Conservation (phyloP, 2,113 vertebrate genomes). For the Hepsetus odoe region DNA sequence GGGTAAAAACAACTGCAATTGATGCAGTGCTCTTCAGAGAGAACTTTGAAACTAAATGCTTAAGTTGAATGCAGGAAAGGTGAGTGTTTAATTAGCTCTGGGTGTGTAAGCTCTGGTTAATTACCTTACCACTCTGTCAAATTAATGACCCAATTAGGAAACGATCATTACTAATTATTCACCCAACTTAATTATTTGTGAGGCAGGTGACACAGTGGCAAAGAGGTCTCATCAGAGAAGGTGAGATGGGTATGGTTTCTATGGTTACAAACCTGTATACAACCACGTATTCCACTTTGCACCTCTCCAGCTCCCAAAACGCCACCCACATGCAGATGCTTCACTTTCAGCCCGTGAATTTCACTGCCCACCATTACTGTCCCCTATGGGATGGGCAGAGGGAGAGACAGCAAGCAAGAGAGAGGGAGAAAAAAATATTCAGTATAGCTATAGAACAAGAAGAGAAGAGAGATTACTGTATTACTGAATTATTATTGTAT, state of each 20-base stretch:
- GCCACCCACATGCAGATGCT: conserved; percentile 93
- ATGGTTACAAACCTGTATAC: conserved; percentile 84
- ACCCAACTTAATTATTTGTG: not conserved
- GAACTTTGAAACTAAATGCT: not conserved
- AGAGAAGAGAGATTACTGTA: conserved; percentile 2
- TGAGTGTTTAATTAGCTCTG: conserved; percentile 27
- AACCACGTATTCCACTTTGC: conserved; percentile 90
- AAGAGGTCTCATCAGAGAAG: not conserved
- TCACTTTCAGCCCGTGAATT: conserved; percentile 93
- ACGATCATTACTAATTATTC: conserved; percentile 25
- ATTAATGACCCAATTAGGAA: conserved; percentile 36
- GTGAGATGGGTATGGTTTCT: not conserved
- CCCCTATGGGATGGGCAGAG: conserved; percentile 76
- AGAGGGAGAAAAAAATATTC: not conserved
- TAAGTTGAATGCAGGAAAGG: not conserved
- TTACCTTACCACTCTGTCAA: conserved; percentile 15
- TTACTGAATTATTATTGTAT: too few relatives aligned
- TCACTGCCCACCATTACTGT: conserved; percentile 91
- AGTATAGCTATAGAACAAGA: not conserved
- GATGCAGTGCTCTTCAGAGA: not conserved
- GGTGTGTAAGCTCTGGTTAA: conserved; percentile 37
- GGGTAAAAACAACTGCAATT: not conserved
- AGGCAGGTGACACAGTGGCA: not conserved
- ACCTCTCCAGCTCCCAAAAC: conserved; percentile 85
- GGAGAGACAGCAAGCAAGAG: conserved; percentile 19